These are phyloP conservation scores for Neolamprologus longior DNA, from an alignment of 2,113 vertebrate species.

Conservation along the genomic window DNA sequence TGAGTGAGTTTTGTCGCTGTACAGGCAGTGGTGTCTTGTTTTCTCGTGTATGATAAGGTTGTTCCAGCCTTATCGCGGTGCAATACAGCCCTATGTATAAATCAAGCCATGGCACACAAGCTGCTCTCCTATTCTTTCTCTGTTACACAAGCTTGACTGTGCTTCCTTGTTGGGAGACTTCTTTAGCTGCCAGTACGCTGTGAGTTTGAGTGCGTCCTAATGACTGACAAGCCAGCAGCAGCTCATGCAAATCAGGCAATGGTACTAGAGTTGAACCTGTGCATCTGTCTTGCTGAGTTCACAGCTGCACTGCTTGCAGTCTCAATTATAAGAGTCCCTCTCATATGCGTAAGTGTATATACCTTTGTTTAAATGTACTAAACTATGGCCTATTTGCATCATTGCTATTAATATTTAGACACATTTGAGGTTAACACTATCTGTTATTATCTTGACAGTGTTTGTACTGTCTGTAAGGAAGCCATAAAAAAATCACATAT, in stretches of 20 bases:
- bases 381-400: background rate
- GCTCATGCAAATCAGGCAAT: constrained; percentile 60
- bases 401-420: background rate
- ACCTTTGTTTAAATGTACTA: background rate
- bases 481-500: background rate
- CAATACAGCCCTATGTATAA: constrained; percentile 7
- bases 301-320: constrained; percentile 18
- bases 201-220: constrained; percentile 39
- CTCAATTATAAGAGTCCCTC: constrained; percentile 8
- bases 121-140: background rate
- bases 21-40: background rate
- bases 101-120: constrained; percentile 9
- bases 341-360: background rate
- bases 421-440: background rate
- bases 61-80: background rate
- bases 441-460: background rate
- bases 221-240: constrained; percentile 54
- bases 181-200: constrained; percentile 14
- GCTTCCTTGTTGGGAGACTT: constrained; percentile 15
- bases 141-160: background rate
- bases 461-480: background rate
- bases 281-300: constrained; percentile 50
- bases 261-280: constrained; percentile 55
- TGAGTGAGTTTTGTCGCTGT: constrained; percentile 9
- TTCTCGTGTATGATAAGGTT: constrained; percentile 11